These are phyloP conservation scores for Coleophora deauratella DNA, from an alignment of 2,888 invertebrate genomes.

Conservation along the genomic window DNA sequence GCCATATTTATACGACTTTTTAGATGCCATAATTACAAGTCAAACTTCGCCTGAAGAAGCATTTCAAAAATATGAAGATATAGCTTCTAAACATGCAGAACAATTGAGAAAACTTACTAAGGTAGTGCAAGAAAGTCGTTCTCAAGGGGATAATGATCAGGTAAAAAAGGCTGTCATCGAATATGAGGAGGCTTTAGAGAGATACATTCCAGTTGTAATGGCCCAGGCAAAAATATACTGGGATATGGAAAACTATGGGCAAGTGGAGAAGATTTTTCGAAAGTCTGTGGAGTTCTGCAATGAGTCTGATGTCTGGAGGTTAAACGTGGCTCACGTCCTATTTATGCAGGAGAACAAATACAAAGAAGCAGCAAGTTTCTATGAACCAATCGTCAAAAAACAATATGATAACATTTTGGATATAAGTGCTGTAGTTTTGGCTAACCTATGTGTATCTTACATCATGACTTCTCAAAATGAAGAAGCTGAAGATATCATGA, in stretches of 20 bases:
- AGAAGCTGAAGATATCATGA: slow-evolving; percentile 98
- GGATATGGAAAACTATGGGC: slow-evolving; percentile 96
- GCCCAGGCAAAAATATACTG: slow-evolving; percentile 99
- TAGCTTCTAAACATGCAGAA: slow-evolving; percentile 93
- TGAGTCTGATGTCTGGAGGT: slow-evolving; percentile 96
- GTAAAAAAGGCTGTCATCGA: slow-evolving; percentile 93
- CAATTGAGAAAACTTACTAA: slow-evolving; percentile 92
- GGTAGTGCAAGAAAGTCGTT: slow-evolving; percentile 93
- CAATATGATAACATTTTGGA: slow-evolving; percentile 95
- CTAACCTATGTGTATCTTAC: slow-evolving; percentile 98
- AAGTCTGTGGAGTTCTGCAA: slow-evolving; percentile 99
- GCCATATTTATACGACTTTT: slow-evolving; percentile 94
- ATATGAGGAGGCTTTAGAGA: slow-evolving; percentile 91
- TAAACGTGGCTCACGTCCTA: slow-evolving; percentile 98
- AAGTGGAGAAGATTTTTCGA: slow-evolving; percentile 97
- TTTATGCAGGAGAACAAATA: slow-evolving; percentile 99
- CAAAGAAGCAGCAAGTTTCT: slow-evolving; percentile 97
- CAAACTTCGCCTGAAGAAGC: slow-evolving; percentile 98
- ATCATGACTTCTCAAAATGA: slow-evolving; percentile 99
- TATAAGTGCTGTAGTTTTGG: slow-evolving; percentile 97
- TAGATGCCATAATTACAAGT: slow-evolving; percentile 97
- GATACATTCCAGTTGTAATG: slow-evolving; percentile 99
- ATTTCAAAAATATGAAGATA: slow-evolving; percentile 94
- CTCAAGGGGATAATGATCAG: slow-evolving; percentile 90
- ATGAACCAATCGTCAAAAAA: slow-evolving; percentile 97